Percentiles rank a stretch among this genome's conserved stretches.
Evolutionary conservation across 2,888 invertebrate genomes (phyloP).

Genomic region (Scrobipalpa atriplicella): DNA sequence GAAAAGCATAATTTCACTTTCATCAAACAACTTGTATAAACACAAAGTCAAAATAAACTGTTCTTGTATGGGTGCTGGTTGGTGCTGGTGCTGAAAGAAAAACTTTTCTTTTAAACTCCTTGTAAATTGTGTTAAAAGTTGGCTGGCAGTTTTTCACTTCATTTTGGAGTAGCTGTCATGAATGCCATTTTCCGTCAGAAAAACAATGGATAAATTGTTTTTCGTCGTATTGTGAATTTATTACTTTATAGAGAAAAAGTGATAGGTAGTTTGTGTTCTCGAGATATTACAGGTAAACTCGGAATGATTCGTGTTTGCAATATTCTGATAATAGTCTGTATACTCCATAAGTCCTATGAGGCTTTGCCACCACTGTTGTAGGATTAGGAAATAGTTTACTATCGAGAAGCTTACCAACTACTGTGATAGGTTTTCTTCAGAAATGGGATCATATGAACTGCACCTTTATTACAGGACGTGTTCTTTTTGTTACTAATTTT

Average conservation of each 20-base stretch:
- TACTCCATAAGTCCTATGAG: too few relatives aligned
- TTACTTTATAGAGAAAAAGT: slow-evolving; percentile 26
- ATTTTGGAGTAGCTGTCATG: slow-evolving; percentile 36
- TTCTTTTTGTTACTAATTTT: too few relatives aligned
- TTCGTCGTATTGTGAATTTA: slow-evolving; percentile 37
- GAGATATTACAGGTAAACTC: slow-evolving; percentile 4
- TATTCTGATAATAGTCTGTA: too few relatives aligned
- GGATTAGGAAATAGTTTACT: too few relatives aligned
- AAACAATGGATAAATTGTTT: slow-evolving; percentile 49
- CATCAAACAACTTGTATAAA: too few relatives aligned
- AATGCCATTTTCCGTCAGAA: slow-evolving; percentile 43
- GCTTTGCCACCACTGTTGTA: too few relatives aligned
- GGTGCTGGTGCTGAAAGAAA: not conserved
- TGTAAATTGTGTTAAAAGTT: not conserved
- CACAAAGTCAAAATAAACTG: too few relatives aligned
- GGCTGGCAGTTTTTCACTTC: slow-evolving; percentile 10
- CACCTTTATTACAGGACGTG: too few relatives aligned
- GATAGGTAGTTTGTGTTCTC: slow-evolving; percentile 22
- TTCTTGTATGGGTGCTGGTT: not conserved
- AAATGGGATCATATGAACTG: too few relatives aligned
- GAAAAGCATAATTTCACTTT: too few relatives aligned
- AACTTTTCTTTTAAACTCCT: slow-evolving; percentile 4
- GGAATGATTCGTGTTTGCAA: not conserved
- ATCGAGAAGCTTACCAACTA: too few relatives aligned
- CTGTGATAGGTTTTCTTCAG: too few relatives aligned